Evolutionary conservation across 1,140 invertebrate species (phyloP), one percentile per base, ranked within the genome.

Genomic region (Plodia interpunctella): DNA sequence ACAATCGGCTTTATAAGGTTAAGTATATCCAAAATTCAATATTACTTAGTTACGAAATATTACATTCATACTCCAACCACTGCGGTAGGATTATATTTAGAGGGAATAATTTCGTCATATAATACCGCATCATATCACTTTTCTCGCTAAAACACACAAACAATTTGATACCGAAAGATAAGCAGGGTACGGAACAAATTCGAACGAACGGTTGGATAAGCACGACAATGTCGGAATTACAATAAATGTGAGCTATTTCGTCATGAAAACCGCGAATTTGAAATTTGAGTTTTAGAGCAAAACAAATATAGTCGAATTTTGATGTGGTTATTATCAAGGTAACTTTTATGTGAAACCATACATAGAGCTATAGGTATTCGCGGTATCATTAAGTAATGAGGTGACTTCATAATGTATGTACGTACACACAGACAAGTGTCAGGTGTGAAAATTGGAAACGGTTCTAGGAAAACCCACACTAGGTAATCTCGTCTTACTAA

Each of bases 131-230:
- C 54, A 11, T 44, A 44, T 44, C 13, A 44, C 13, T 15, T 44
- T n/a, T 44, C 38, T 44, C 5, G 15, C 6, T 44, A 10, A 44
- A 1, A 44, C 13, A 44, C 15, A 44, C 60, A 30, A 52, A 55
- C 56, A 57, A 62, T 54, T 44, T 21, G 50, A 57, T 53, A 62
- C 51, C 54, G 10, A 49, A 62, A 49, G 15, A 17, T 28, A 32
- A 62, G 28, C 10, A 19, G 17, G 21, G 4, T 21, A 62, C 44
- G 55, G 60, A 32, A 20, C 53, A 54, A 54, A 53, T 13, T 55
- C 55, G 18, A 35, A 51, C 15, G n/a, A 35, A 44, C 49, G 17
- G 30, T 60, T 62, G 54, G 55, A 20, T 28, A 54, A 59, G 17
- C 32, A 58, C 55, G 38, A 44, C 13, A 53, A 15, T 25, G 51